Base-by-base conservation (phyloP, 2,888 invertebrate genomes). In the Acleris holmiana region DNA sequence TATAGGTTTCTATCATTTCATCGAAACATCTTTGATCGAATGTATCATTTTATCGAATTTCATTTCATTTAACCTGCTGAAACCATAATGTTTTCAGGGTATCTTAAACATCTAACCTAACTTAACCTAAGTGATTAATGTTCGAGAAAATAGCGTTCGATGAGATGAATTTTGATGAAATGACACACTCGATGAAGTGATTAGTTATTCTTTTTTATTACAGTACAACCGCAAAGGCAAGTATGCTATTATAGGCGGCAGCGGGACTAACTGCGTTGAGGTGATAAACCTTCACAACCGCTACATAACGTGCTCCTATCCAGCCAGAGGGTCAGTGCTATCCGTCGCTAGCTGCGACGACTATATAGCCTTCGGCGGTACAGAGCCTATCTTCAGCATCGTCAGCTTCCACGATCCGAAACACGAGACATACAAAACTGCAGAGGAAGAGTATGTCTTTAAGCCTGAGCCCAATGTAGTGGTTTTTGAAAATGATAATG, bases 151-250 rank as follows among this genome's bases (percentile, higher is more conserved):
- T n/a, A n/a, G n/a, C n/a, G n/a, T n/a, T n/a, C n/a, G n/a, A n/a
- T n/a, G n/a, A n/a, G n/a, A n/a, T n/a, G n/a, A n/a, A n/a, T n/a
- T n/a, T n/a, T n/a, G n/a, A n/a, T n/a, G n/a, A n/a, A n/a, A n/a
- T n/a, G n/a, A n/a, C n/a, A n/a, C n/a, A n/a, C n/a, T n/a, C n/a
- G n/a, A n/a, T n/a, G n/a, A n/a, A n/a, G n/a, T n/a, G n/a, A n/a
- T n/a, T n/a, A n/a, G n/a, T n/a, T n/a, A n/a, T n/a, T n/a, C n/a
- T 40, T 3, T 4, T 10, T 2, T 53, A 15, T 82, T 81, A 40
- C 82, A 93, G 92, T 85, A 72, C 68, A 92, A 93, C 68, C 88
- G 91, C 21, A 91, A 92, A 80, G 92, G 91, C 1, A 92, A 92
- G 68, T 93, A 92, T 71, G 89, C 77, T 0, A 82, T 93, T 49